These are phyloP conservation scores for Melospiza melodia DNA, from an alignment of 2,113 vertebrate species.

Conservation along the genomic window DNA sequence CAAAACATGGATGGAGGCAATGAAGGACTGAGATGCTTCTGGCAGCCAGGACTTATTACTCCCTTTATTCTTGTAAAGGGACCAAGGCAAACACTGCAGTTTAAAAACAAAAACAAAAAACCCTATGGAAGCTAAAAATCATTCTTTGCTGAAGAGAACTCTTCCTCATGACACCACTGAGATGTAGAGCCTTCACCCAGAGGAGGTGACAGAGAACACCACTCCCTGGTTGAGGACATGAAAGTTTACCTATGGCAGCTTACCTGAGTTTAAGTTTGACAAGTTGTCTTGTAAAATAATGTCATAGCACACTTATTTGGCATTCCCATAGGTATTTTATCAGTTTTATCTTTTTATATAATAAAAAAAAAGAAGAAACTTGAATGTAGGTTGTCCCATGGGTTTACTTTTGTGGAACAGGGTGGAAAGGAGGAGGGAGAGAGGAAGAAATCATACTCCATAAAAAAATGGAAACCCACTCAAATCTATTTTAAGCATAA, in stretches of 20 bases:
- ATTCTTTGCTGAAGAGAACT: neutral
- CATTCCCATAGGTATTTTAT: constrained; percentile 7
- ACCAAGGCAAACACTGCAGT: neutral
- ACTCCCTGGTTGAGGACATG: neutral
- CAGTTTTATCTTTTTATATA: neutral
- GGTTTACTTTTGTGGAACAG: constrained; percentile 21
- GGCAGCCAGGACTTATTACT: neutral
- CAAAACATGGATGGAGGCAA: neutral
- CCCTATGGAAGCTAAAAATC: neutral
- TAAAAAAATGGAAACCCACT: constrained; percentile 30
- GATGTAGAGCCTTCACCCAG: neutral
- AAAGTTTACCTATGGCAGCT: neutral
- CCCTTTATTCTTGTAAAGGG: neutral
- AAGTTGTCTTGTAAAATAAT: constrained; percentile 25
- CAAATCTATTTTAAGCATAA: constrained; percentile 36
- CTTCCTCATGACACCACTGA: neutral
- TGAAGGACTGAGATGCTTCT: neutral
- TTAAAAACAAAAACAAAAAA: neutral
- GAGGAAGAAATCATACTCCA: constrained; percentile 20
- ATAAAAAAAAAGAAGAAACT: neutral
- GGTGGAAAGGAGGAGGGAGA: neutral
- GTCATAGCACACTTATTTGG: constrained; percentile 4
- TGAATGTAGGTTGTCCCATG: neutral
- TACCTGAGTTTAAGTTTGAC: neutral
- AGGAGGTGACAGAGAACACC: neutral